phyloP scores from a whole-genome alignment of 2,888 invertebrate genomes.

The Agrotis exclamationis region DNA sequence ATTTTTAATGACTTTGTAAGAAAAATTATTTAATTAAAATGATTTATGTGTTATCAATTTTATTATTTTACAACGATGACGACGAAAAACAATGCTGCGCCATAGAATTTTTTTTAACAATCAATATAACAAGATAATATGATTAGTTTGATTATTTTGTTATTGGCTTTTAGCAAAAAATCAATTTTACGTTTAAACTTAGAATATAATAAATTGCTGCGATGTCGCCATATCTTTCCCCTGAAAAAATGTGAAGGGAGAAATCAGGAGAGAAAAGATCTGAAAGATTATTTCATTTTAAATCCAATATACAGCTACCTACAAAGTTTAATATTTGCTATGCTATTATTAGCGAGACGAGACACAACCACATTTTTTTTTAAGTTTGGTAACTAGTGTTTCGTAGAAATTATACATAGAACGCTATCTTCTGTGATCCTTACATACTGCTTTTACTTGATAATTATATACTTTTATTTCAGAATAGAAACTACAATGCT shows the following conservation, averaged over 20 bases:
- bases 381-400: too few relatives aligned
- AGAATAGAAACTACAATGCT: constrained; percentile 87
- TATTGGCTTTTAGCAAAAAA: too few relatives aligned
- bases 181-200: too few relatives aligned
- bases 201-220: background rate
- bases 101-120: too few relatives aligned
- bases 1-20: background rate
- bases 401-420: background rate
- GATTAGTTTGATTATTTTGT: background rate
- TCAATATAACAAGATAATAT: constrained; percentile 6
- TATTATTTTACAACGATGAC: too few relatives aligned
- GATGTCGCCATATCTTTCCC: background rate
- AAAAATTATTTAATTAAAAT: background rate
- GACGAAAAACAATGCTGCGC: too few relatives aligned
- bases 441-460: background rate
- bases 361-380: background rate
- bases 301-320: background rate
- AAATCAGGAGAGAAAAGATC: too few relatives aligned
- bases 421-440: background rate
- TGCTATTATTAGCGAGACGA: too few relatives aligned
- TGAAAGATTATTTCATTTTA: background rate
- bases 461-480: constrained; percentile 30
- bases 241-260: background rate
- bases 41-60: background rate
- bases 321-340: background rate